A percentile compares a stretch with the other conserved stretches of the same genome.
Evolutionary conservation across 2,888 invertebrate genomes (phyloP).

Genomic region (Carterocephalus palaemon): DNA sequence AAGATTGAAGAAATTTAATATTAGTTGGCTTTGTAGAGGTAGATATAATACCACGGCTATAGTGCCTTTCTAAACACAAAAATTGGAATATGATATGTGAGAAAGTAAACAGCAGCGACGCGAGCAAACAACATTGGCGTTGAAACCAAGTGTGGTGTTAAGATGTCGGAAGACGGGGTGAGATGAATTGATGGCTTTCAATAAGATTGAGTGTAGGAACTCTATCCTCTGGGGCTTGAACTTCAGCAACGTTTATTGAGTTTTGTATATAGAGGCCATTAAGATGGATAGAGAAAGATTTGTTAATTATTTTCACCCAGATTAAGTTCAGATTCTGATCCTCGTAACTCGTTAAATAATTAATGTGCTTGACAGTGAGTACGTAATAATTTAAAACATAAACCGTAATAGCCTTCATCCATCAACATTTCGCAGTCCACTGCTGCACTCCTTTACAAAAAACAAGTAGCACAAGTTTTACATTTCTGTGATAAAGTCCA

Average conservation of each 20-base stretch:
- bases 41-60: no score
- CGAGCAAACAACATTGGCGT: slow-evolving; percentile 28
- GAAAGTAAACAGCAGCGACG: slow-evolving; percentile 6
- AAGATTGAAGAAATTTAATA: no score
- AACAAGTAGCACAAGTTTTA: no score
- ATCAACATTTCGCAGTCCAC: no score
- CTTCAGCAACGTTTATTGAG: slow-evolving; percentile 15
- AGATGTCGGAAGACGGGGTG: slow-evolving; percentile 55
- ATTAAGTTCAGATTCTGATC: slow-evolving; percentile 8
- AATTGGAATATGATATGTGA: slow-evolving; percentile 4
- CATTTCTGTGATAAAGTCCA: no score
- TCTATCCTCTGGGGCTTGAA: slow-evolving; percentile 48
- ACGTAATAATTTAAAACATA: no score
- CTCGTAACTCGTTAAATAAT: neutral
- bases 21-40: no score
- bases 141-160: slow-evolving; percentile 57
- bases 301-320: slow-evolving; percentile 18
- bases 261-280: slow-evolving; percentile 22
- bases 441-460: no score
- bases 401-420: no score
- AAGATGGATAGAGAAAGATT: slow-evolving; percentile 23
- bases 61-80: no score
- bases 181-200: slow-evolving; percentile 50
- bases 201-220: slow-evolving; percentile 51
- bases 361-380: no score